These are phyloP conservation scores for Drosophila testacea DNA, from an alignment of 2,888 invertebrate species.

Conservation along the genomic window DNA sequence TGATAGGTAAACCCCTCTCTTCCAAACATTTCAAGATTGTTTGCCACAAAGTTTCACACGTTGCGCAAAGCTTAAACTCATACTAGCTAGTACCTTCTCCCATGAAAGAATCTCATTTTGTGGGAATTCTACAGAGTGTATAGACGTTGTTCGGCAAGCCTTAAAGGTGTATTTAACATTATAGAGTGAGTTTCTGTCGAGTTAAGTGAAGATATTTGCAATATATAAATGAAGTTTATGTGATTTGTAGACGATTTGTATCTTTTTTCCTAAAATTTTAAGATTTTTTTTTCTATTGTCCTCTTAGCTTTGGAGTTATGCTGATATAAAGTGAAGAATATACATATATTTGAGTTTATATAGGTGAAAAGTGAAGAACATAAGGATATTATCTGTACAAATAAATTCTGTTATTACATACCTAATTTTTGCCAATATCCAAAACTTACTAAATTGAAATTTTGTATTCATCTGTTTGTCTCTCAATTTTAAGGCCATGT, in stretches of 20 bases:
- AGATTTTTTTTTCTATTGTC: too few relatives aligned
- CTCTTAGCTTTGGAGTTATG: too few relatives aligned
- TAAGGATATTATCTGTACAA: too few relatives aligned
- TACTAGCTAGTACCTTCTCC: background rate
- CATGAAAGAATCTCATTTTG: background rate
- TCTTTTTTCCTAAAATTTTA: too few relatives aligned
- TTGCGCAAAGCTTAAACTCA: background rate
- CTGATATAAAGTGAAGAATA: too few relatives aligned
- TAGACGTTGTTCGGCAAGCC: background rate
- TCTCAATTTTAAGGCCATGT: background rate
- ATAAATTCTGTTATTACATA: too few relatives aligned
- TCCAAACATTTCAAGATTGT: constrained; percentile 7
- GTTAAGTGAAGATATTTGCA: background rate
- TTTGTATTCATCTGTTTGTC: background rate
- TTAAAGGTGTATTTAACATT: background rate
- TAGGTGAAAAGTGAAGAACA: background rate
- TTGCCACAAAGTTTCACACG: background rate
- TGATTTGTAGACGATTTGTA: background rate
- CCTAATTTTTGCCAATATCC: too few relatives aligned
- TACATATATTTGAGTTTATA: background rate
- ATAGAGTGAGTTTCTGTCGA: background rate
- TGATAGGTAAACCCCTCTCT: constrained; percentile 8
- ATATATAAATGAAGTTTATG: background rate
- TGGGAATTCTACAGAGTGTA: background rate
- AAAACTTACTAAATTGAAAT: too few relatives aligned